These are phyloP conservation scores for Myotis lucifugus DNA, from an alignment of 2,113 vertebrate species.

Conservation along the genomic window DNA sequence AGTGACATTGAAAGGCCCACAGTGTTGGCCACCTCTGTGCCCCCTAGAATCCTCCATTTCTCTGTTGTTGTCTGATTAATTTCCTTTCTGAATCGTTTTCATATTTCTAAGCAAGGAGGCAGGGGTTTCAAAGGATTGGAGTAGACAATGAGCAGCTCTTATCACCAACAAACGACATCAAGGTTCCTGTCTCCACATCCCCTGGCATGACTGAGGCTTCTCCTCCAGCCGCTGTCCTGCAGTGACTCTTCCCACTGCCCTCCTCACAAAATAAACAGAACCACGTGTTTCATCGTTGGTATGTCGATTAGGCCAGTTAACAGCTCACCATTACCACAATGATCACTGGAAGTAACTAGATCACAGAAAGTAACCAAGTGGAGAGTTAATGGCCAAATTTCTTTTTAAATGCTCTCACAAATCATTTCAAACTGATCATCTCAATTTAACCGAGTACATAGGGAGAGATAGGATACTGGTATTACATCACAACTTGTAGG, in stretches of 20 bases:
- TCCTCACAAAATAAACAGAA: background rate
- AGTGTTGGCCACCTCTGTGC: background rate
- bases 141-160: fast-evolving
- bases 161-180: background rate
- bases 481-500: background rate
- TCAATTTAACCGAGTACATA: background rate
- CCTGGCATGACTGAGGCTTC: background rate
- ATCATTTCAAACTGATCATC: background rate
- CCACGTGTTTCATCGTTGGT: background rate
- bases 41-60: background rate
- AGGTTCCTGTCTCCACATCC: background rate
- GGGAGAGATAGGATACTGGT: background rate
- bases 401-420: background rate
- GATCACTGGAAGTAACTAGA: too few species aligned
- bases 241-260: too few species aligned
- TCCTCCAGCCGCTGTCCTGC: background rate
- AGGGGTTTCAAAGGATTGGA: background rate
- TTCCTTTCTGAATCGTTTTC: background rate
- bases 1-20: background rate
- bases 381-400: background rate
- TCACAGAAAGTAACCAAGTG: background rate
- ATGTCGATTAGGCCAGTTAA: background rate
- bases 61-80: background rate
- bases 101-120: background rate
- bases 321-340: fast-evolving